Conservation (phyloP, 2,888 invertebrate species). For the Sussaba pulchella region DNA sequence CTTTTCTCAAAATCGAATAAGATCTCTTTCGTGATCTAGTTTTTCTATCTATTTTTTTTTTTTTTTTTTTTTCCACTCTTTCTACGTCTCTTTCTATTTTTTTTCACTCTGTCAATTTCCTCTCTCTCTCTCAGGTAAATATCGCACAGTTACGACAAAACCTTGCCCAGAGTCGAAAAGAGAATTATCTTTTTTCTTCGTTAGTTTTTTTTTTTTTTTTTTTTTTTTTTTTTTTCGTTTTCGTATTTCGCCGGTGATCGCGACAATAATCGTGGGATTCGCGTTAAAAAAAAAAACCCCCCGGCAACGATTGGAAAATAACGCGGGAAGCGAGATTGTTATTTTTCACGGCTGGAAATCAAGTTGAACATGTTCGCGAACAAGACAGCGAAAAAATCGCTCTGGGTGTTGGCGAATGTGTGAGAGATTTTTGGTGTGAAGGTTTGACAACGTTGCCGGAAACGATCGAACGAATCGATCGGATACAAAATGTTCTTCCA, state of each 20-base stretch:
- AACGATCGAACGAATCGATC: constrained; percentile 8
- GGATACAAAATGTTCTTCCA: constrained; percentile 62
- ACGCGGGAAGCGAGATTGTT: background rate
- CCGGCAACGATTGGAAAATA: constrained; percentile 10
- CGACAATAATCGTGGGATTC: background rate
- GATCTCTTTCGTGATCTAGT: no score
- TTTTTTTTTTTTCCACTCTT: no score
- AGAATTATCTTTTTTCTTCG: constrained; percentile 9
- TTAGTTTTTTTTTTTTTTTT: constrained; percentile 14
- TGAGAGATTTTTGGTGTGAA: background rate
- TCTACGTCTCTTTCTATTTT: constrained; percentile 15
- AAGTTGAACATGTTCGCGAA: constrained; percentile 38
- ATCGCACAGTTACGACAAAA: constrained; percentile 34
- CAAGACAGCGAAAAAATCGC: constrained; percentile 37
- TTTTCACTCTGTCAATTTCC: no score
- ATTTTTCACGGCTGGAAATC: background rate
- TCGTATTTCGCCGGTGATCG: constrained; percentile 4
- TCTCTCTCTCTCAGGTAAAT: constrained; percentile 23
- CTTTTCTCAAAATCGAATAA: constrained; percentile 81
- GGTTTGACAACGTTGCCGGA: background rate
- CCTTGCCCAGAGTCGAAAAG: constrained; percentile 1
- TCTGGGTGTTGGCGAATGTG: constrained; percentile 56
- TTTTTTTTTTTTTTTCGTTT: constrained; percentile 33
- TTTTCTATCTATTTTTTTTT: no score
- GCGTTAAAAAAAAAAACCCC: no score